Base-by-base conservation (phyloP, 2,797 vertebrate species). In the Sparidentex hasta region DNA sequence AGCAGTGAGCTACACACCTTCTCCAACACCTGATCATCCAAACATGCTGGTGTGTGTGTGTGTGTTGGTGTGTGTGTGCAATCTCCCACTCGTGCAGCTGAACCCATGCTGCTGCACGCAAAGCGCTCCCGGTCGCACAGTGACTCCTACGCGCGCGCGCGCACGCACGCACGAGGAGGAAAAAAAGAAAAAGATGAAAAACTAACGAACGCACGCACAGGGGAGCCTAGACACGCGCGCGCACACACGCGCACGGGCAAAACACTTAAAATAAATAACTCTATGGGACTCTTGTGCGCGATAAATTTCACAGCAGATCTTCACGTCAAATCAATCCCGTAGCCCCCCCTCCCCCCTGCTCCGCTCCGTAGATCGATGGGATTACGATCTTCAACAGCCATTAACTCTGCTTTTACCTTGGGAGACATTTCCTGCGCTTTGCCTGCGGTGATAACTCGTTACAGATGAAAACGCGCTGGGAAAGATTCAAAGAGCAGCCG, bases 1-100 rank as follows among this genome's bases (percentile, higher is more conserved):
- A 91, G 71, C 71, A 64, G 81, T 84, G 83, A 92, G 68, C 66
- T 66, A 85, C 65, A 80, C 64, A 71, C 62, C 82, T 84, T 80
- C 80, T 67, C 56, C 78, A 88, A 89, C 87, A 78, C 63, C 73
- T 72, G 57, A 71, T 27, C 63, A 69, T 21, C 76, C 64, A 65
- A 77, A 79, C 72, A 65, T 47, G 50, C 25, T n/a, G 13, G 51
- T 56, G 38, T 67, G 48, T 44, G 56, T 71, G 63, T 27, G 48
- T 52, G 33, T 54, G 68, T 44, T n/a, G n/a, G 46, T 73, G 56
- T 33, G 38, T 11, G 2, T 33, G 33, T 33, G 33, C 50, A 33
- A 52, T 55, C 50, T 56, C 33, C 56, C 61, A 5, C 59, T 51
- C 46, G 68, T 55, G 81, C 57, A 71, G 50, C 27, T 74, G 63